Base-by-base conservation (phyloP, 2,888 invertebrate species). In the Pseudoips prasinana region DNA sequence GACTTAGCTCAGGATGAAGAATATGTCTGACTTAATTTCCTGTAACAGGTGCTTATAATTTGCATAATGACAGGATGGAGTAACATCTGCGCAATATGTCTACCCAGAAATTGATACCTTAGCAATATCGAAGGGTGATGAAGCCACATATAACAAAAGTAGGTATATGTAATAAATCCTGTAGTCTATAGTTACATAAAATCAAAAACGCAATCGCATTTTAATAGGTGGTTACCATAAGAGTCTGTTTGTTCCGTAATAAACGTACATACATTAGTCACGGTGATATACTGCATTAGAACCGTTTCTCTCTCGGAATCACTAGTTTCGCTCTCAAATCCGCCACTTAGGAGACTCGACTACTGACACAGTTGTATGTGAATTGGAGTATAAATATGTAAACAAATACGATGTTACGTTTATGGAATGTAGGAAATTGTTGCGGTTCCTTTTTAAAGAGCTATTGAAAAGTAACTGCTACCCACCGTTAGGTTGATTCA, bases 291-390 rank as follows among this genome's bases (percentile, higher is more conserved):
- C 46, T 41, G 57, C 52, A 56, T 56, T 58, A 55, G 49, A 59
- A 59, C 45, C 48, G 49, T 63, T 69, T 86, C 81, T 67, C 85
- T 86, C 82, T 84, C 83, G 67, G 77, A 79, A 78, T 75, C 75
- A 78, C 69, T 71, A 70, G 73, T 76, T 74, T 81, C 79, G 67
- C 79, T 84, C 77, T 85, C 81, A 61, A 72, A 72, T 73, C 7
- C 70, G 60, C 61, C 58, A 57, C 41, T 62, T 51, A 58, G 62
- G 54, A 36, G 36, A 34, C 39, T 55, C 39, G 33, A 44, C 47
- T 37, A 46, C 33, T 50, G 31, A 52, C 46, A 48, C 46, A 50
- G 45, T 55, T 52, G 26, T 18, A 35, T 44, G 52, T 46, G 47
- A 58, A 58, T 46, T 55, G 46, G 57, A 55, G 31, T 55, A 55